Percentiles rank a stretch among this genome's conserved stretches.
phyloP scores from a whole-genome alignment of 2,888 invertebrate species.

The Neocrepidodera transversa region DNA sequence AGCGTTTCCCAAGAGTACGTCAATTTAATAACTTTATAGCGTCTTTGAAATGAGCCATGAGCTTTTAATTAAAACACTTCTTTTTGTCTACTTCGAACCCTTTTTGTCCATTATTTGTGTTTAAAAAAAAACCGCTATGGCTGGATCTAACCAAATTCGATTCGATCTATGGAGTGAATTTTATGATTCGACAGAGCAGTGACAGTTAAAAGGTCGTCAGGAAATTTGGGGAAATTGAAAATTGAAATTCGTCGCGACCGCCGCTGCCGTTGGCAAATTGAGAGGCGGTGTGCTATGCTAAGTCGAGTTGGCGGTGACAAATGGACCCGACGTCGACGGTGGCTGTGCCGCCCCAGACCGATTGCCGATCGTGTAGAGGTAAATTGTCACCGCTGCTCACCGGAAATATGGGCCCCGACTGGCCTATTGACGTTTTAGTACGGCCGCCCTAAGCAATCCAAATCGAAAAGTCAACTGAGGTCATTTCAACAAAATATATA shows the following conservation, averaged over 20 bases:
- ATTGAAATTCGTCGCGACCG: slow-evolving; percentile 48
- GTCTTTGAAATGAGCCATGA: slow-evolving; percentile 9
- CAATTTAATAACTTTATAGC: slow-evolving; percentile 44
- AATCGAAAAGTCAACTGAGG: too few species aligned
- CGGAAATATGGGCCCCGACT: slow-evolving; percentile 44
- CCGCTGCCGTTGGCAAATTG: slow-evolving; percentile 57
- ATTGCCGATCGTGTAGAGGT: slow-evolving; percentile 61
- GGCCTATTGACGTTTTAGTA: slow-evolving; percentile 34
- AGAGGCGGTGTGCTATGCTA: slow-evolving; percentile 53
- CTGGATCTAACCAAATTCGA: not conserved
- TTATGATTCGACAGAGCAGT: slow-evolving; percentile 38
- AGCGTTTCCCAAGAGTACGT: slow-evolving; percentile 38
- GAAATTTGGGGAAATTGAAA: slow-evolving; percentile 45
- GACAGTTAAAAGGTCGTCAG: slow-evolving; percentile 44
- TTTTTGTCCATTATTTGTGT: too few species aligned
- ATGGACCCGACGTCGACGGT: slow-evolving; percentile 42
- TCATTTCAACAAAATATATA: too few species aligned
- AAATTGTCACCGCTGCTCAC: slow-evolving; percentile 41
- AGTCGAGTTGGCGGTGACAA: slow-evolving; percentile 48
- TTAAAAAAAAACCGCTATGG: not conserved
- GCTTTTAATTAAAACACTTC: slow-evolving; percentile 21
- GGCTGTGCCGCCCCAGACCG: slow-evolving; percentile 52
- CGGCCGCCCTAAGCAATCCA: not conserved
- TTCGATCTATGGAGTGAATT: slow-evolving; percentile 41
- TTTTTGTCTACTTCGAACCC: slow-evolving; percentile 3